Evolutionary conservation across 2,113 vertebrate genomes (phyloP).

Genomic region (Lagenorhynchus albirostris): DNA sequence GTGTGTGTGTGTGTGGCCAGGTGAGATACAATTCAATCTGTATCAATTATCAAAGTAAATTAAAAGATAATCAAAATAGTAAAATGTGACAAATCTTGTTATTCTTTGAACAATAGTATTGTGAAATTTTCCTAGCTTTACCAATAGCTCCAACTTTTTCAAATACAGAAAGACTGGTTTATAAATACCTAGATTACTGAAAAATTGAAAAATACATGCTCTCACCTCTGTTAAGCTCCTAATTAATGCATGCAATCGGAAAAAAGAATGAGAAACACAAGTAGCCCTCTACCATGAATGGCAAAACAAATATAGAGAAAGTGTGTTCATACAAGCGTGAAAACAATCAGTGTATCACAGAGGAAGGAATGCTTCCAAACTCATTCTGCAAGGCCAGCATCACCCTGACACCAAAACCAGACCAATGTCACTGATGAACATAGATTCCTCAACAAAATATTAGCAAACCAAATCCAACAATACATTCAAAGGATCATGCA

Average conservation of each 20-base stretch:
- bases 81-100: constrained; percentile 71
- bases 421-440: not conserved
- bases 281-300: constrained; percentile 55
- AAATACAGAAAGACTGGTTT: constrained; percentile 73
- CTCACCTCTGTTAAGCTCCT: constrained; percentile 65
- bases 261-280: constrained; percentile 57
- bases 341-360: constrained; percentile 29
- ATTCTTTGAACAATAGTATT: constrained; percentile 75
- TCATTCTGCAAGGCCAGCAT: not conserved
- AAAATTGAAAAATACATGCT: constrained; percentile 75
- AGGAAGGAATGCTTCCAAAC: not conserved
- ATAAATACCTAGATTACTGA: constrained; percentile 72
- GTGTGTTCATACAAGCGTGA: constrained; percentile 66
- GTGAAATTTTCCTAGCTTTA: constrained; percentile 67
- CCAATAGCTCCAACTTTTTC: constrained; percentile 69
- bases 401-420: not conserved
- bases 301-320: constrained; percentile 72
- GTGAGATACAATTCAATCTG: not conserved
- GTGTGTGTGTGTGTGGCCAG: not conserved
- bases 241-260: constrained; percentile 68
- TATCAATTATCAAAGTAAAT: constrained; percentile 66
- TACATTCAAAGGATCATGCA: not conserved
- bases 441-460: not conserved
- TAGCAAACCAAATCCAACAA: not conserved
- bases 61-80: constrained; percentile 75